phyloP scores from a whole-genome alignment of 92 coral and sea anemone genomes.

The Scolanthus callimorphus region DNA sequence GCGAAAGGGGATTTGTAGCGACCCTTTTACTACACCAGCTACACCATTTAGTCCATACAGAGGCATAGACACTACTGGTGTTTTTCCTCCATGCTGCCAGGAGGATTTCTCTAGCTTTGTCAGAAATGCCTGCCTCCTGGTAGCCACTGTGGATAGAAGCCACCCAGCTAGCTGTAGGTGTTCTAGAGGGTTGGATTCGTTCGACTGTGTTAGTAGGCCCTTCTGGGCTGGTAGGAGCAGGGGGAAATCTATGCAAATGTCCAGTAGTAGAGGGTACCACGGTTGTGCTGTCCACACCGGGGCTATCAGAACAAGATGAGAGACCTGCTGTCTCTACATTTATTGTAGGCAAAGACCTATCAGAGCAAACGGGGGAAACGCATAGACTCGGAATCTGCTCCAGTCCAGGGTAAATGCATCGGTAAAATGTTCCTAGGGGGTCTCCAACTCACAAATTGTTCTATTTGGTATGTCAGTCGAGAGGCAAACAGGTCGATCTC shows the following conservation, averaged over 20 bases:
- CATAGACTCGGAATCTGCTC: constrained; percentile 15
- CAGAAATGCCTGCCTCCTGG: constrained; percentile 29
- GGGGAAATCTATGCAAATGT: constrained; percentile 21
- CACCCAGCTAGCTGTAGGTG: constrained; percentile 48
- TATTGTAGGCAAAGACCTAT: constrained; percentile 51
- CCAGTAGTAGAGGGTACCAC: constrained; percentile 7
- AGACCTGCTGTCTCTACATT: constrained; percentile 32
- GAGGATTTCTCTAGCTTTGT: constrained; percentile 25
- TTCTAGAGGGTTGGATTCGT: constrained; percentile 16
- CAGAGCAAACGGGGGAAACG: constrained; percentile 50
- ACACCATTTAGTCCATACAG: constrained; percentile 44
- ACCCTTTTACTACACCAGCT: constrained; percentile 53
- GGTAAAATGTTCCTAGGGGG: no score
- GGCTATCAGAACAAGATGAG: constrained; percentile 24
- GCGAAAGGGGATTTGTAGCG: constrained; percentile 47
- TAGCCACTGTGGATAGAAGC: constrained; percentile 22
- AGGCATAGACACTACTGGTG: constrained; percentile 29
- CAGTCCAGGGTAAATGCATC: constrained; percentile 46
- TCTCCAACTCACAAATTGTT: constrained; percentile 40
- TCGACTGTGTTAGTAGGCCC: constrained; percentile 13
- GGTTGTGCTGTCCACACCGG: constrained; percentile 51
- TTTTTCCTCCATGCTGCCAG: constrained; percentile 29
- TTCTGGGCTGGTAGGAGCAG: constrained; percentile 13
- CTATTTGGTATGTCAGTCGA: constrained; percentile 30
- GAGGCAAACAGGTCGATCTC: constrained; percentile 42